Base-by-base conservation (phyloP, 1,140 invertebrate genomes). In the Drosophila melanica region DNA sequence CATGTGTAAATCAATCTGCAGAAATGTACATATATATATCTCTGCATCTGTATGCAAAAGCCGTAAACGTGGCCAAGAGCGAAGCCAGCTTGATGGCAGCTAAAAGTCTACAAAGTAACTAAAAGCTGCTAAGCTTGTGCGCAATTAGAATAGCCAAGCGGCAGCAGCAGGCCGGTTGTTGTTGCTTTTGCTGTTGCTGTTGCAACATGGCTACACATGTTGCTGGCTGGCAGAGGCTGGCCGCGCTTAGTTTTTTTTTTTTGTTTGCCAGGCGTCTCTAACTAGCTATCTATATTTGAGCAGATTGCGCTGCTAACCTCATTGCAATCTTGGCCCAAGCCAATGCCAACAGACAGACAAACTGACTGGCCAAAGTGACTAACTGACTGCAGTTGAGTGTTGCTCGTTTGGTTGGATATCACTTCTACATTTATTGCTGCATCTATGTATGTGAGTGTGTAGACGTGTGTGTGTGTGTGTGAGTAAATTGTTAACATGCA, bases 201-300 rank as follows among this genome's bases (percentile, higher is more conserved):
- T 87, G 78, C 66, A 81, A 87, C 81, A 86, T 73, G 78, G 78
- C 78, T 59, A 87, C 82, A 87, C 72, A 82, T 86, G 82, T 85
- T 85, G 75, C 48, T 54, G 57, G 72, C 59, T 70, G 74, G 64
- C 54, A 60, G 66, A 75, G 60, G 62, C 62, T 74, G 59, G 57
- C 39, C 51, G 30, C 11, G 59, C 30, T 58, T 59, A 50, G 45
- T 54, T 59, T 53, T 23, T 73, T 64, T 71, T 44, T 71, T 48
- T 33, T 14, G 41, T 75, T 62, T 60, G 78, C 79, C 68, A 62
- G 67, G 60, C 76, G 71, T 79, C 84, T 85, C 81, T 87, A 87
- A 84, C 84, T 86, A 87, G 84, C 84, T 84, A 89, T 87, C 84
- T 87, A 87, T 87, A 87, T 89, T 87, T 87, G 84, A 89, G 79